Evolutionary conservation across 1,140 invertebrate genomes (phyloP).

Genomic region (Drosophila lacteicornis): DNA sequence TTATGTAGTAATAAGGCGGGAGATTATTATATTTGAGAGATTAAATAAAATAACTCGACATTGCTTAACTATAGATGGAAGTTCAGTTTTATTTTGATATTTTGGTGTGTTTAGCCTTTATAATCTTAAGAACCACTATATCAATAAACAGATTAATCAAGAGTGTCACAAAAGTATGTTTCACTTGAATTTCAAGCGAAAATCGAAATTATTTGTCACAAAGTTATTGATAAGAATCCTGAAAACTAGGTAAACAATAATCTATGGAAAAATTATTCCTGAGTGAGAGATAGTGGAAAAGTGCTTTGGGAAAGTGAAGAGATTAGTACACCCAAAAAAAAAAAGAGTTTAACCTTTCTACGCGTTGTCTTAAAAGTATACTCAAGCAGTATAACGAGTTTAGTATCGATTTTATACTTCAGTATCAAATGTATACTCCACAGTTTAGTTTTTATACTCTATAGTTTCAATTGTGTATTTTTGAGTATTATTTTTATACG

Average conservation of each 20-base stretch:
- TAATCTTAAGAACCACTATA: not conserved
- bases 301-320: not conserved
- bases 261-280: not conserved
- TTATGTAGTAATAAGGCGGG: not conserved
- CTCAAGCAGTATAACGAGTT: no score
- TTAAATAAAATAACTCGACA: not conserved
- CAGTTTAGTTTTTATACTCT: no score
- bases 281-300: not conserved
- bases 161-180: conserved; percentile 1
- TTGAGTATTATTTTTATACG: no score
- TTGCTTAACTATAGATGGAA: not conserved
- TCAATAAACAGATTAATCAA: not conserved
- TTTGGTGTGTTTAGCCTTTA: not conserved
- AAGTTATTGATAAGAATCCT: conserved; percentile 3
- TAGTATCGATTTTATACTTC: no score
- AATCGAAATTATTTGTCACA: not conserved
- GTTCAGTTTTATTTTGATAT: no score
- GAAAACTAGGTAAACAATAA: not conserved
- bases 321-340: not conserved
- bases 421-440: no score
- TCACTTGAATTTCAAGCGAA: not conserved
- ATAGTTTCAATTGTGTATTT: no score
- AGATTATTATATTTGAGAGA: not conserved
- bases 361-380: no score
- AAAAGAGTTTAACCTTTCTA: no score